phyloP scores from a whole-genome alignment of 2,797 vertebrate species.

The Atherinosoma microstoma region DNA sequence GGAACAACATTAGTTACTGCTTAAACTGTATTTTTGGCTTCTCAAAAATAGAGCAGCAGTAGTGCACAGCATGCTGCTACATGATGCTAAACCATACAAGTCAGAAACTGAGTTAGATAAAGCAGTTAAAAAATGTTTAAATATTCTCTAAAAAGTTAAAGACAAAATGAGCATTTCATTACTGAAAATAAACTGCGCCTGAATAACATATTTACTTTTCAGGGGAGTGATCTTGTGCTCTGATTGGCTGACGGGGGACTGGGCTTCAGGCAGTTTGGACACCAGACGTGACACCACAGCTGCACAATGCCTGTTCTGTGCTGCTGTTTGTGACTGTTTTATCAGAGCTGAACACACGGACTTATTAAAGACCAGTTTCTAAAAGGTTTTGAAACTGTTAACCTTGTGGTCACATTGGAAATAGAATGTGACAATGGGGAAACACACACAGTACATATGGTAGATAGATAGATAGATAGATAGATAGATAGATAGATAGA shows the following conservation, averaged over 20 bases:
- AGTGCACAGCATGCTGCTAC: neutral
- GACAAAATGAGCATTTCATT: neutral
- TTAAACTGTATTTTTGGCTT: slow-evolving; percentile 25
- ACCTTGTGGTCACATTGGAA: slow-evolving; percentile 35
- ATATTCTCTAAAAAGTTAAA: neutral
- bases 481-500: too few species aligned
- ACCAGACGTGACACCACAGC: slow-evolving; percentile 46
- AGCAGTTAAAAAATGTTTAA: neutral
- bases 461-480: too few species aligned
- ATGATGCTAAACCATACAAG: neutral
- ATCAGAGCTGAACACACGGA: slow-evolving; percentile 37
- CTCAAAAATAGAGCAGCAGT: neutral
- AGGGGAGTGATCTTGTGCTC: slow-evolving; percentile 45
- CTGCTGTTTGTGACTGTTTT: slow-evolving; percentile 51
- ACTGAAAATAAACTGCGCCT: neutral
- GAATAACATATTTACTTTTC: slow-evolving; percentile 36
- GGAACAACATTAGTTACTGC: neutral
- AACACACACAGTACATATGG: neutral
- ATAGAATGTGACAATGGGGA: slow-evolving; percentile 18
- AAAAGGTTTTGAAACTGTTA: slow-evolving; percentile 45
- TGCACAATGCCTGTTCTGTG: slow-evolving; percentile 56
- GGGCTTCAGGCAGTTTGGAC: slow-evolving; percentile 56
- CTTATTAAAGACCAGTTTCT: slow-evolving; percentile 24
- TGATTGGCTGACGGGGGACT: slow-evolving; percentile 67
- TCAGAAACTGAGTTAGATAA: neutral